Conservation (phyloP, 2,888 invertebrate species). For the Rhodophaea formosa region DNA sequence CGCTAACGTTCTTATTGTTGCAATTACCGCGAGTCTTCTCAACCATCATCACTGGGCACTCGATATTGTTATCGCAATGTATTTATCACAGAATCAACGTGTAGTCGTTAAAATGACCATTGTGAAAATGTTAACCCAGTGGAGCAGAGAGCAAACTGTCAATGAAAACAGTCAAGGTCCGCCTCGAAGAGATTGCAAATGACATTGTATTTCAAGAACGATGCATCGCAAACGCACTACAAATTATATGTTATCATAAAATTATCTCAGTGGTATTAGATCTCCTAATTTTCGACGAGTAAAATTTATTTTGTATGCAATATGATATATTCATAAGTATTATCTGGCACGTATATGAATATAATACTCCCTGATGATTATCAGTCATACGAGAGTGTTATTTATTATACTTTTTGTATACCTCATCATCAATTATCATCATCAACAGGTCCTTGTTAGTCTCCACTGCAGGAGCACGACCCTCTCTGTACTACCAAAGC, state of each 20-base stretch:
- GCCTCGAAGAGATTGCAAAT: slow-evolving; percentile 4
- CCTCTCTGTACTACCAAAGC: too few relatives aligned
- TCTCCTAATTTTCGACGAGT: too few relatives aligned
- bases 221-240: not conserved
- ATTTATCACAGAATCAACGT: not conserved
- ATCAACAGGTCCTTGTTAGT: too few relatives aligned
- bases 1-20: slow-evolving; percentile 30
- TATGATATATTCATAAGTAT: not conserved
- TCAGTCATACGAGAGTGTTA: not conserved
- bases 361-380: slow-evolving; percentile 5
- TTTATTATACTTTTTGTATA: too few relatives aligned
- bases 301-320: not conserved
- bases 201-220: not conserved
- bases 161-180: slow-evolving; percentile 14
- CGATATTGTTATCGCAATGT: slow-evolving; percentile 2
- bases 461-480: too few relatives aligned
- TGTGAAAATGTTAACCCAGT: slow-evolving; percentile 13
- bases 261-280: too few relatives aligned
- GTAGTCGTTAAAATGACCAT: not conserved
- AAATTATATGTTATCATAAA: not conserved
- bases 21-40: slow-evolving; percentile 15
- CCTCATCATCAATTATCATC: too few relatives aligned
- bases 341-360: slow-evolving; percentile 11
- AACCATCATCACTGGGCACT: slow-evolving; percentile 10
- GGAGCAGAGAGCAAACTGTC: slow-evolving; percentile 13